phyloP scores from a whole-genome alignment of 2,888 invertebrate genomes.

The Phasia obesa region DNA sequence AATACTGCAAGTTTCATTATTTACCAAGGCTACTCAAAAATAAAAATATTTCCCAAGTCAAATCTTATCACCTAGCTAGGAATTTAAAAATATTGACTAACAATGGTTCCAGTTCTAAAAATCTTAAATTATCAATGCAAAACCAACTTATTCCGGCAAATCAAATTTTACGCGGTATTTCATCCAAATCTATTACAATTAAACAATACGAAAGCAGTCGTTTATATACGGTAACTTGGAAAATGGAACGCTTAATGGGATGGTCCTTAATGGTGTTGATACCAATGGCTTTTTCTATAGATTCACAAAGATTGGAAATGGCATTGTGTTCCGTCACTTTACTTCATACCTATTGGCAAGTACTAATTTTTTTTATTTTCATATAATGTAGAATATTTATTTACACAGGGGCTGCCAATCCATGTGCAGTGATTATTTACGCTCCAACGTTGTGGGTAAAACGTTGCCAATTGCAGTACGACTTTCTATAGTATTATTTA shows the following conservation, averaged over 20 bases:
- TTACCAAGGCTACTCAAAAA: not conserved
- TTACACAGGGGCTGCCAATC: slow-evolving; percentile 56
- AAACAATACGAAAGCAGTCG: slow-evolving; percentile 58
- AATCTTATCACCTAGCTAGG: not conserved
- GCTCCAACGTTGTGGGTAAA: slow-evolving; percentile 57
- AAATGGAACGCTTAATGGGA: slow-evolving; percentile 48
- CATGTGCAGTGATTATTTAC: slow-evolving; percentile 64
- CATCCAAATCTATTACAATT: slow-evolving; percentile 35
- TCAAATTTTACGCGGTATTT: not conserved
- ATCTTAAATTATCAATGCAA: not conserved
- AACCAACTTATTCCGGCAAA: not conserved
- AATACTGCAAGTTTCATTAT: slow-evolving; percentile 33
- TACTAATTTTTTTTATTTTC: not conserved
- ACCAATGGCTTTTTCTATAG: slow-evolving; percentile 37
- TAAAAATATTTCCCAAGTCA: not conserved
- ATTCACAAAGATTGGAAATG: slow-evolving; percentile 60
- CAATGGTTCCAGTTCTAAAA: not conserved
- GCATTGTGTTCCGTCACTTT: not conserved
- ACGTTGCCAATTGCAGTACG: slow-evolving; percentile 36
- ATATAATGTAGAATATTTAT: not conserved
- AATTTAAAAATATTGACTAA: not conserved
- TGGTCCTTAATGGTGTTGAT: slow-evolving; percentile 39
- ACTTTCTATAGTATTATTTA: slow-evolving; percentile 18
- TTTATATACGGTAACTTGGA: slow-evolving; percentile 48
- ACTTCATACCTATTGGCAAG: slow-evolving; percentile 56